Evolutionary conservation across 2,797 vertebrate species (phyloP).

Genomic region (Lepidocolaptes lacrymiger): DNA sequence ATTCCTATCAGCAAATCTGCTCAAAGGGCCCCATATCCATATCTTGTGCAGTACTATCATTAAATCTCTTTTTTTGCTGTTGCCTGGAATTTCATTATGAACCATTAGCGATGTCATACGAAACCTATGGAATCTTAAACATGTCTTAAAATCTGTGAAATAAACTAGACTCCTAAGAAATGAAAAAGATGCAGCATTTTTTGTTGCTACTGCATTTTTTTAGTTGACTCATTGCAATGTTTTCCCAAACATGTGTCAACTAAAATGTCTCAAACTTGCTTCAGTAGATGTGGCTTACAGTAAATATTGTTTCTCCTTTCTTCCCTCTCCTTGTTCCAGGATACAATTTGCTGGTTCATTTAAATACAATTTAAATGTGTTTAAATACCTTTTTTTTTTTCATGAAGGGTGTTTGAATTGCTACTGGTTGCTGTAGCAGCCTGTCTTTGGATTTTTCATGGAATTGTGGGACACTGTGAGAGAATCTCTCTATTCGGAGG

Average conservation of each 20-base stretch:
- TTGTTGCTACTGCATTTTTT: constrained; percentile 10
- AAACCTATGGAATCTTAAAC: constrained; percentile 75
- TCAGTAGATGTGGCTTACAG: constrained; percentile 9
- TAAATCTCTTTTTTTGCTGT: constrained; percentile 26
- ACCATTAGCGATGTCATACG: constrained; percentile 72
- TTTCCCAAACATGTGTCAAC: constrained; percentile 52
- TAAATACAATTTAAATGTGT: too few species aligned
- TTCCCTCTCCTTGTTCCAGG: constrained; percentile 34
- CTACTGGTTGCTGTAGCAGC: background rate
- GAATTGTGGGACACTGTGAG: background rate
- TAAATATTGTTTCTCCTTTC: constrained; percentile 24
- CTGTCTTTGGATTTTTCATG: background rate
- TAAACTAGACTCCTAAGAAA: constrained; percentile 53
- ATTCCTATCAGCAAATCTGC: constrained; percentile 11
- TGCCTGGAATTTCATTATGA: constrained; percentile 76
- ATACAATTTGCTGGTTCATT: background rate
- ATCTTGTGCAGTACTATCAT: background rate
- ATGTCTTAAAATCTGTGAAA: constrained; percentile 62
- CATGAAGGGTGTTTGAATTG: background rate
- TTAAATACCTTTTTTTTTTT: background rate
- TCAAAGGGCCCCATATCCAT: background rate
- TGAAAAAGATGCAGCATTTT: constrained; percentile 20
- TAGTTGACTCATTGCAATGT: constrained; percentile 51
- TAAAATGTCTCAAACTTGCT: constrained; percentile 53
- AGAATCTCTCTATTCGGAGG: background rate